Evolutionary conservation across 2,888 invertebrate genomes (phyloP), one percentile per base, ranked within the genome.

Genomic region (Papilio demoleus): DNA sequence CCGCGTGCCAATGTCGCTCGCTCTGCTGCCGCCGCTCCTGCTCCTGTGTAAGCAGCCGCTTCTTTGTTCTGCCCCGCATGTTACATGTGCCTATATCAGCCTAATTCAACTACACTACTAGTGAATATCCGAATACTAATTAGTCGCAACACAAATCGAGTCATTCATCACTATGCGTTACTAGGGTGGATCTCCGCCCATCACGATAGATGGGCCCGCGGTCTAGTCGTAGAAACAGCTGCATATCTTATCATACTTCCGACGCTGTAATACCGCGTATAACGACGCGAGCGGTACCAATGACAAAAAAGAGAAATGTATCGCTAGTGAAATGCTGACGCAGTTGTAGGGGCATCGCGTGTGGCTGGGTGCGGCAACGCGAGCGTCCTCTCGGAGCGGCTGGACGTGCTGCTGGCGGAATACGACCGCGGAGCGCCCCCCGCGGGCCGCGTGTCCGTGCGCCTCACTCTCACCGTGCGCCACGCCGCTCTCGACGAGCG

Each of bases 401-500:
- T 91, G 75, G 89, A 91, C 77, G 75, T 83, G 40, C 71, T 92
- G 77, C 83, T 93, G 75, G 88, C 90, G 63, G 86, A 86, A 77
- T 92, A 92, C 76, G 91, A 90, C 72, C 88, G 90, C 71, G 87
- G 84, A 70, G 70, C 75, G 66, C 73, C 83, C 50, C 84, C 88
- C 4, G 75, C 72, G 12, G 65, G 70, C 4, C 81, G 85, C 5
- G 93, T 94, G 1, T 76, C 75, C 11, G 94, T 95, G 17, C 76
- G 75, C 31, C 85, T 96, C 56, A 92, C 92, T 34, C 80, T 96
- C 36, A 92, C 93, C 70, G 85, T 95, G 67, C 87, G 92, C 64
- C 96, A 96, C 79, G 90, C 96, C 38, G 94, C 95, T 74, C 82
- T 97, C 80, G 93, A 95, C 79, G 96, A 96, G 79, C 79, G 88